Base-by-base conservation (phyloP, 2,113 vertebrate species). In the Takifugu flavidus region DNA sequence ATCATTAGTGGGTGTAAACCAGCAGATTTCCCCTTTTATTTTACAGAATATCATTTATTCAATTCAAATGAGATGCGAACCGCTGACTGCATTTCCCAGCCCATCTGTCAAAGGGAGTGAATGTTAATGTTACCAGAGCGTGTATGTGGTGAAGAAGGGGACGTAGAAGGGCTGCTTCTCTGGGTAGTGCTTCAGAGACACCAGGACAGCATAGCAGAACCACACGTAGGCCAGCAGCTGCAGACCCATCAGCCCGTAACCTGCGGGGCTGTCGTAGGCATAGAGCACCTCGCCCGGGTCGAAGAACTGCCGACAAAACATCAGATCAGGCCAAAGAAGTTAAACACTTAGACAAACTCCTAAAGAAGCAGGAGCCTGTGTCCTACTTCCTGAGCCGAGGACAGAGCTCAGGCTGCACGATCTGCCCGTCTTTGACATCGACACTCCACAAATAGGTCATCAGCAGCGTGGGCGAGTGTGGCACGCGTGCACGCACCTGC, bases 211-310 rank as follows among this genome's bases (percentile, higher is more conserved):
- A 0, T 94, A 95, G 87, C 93, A 93, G 88, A 96, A 96, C 95
- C 95, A 96, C 72, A 95, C 92, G 6, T 95, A 96, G 20, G 95
- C 95, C 11, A 94, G 88, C 71, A 94, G 91, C 91, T 95, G 94
- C 65, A 96, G 89, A 13, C 90, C 89, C 74, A 96, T 95, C 75
- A 96, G 90, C 14, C 94, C 94, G 0, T 96, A 95, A 39, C 95
- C 95, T 0, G 94, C 94, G 0, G 94, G 94, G 39, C 94, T 96
- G 86, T 96, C 95, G 8, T 95, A 96, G 0, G 92, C 93, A 52
- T 96, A 96, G 39, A 96, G 89, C 63, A 96, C 95, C 83, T 94
- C 93, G 12, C 94, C 95, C 4, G 94, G 95, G 79, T 96, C 95
- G 52, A 96, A 95, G 79, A 95, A 95, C 95, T 96, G 89, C 43